phyloP scores from a whole-genome alignment of 2,888 invertebrate genomes.

The Drosophila tanythrix region DNA sequence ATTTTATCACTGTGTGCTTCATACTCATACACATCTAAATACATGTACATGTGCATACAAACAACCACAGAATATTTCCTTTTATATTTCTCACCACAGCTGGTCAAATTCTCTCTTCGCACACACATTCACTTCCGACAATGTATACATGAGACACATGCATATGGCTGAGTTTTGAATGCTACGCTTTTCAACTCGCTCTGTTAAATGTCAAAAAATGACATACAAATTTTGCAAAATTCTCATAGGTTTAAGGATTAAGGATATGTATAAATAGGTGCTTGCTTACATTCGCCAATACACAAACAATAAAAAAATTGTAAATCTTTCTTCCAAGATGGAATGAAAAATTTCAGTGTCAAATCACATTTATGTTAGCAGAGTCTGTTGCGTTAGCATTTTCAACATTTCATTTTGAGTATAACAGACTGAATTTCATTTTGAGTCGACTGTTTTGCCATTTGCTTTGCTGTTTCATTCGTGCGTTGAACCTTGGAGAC shows the following conservation, averaged over 20 bases:
- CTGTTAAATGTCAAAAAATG: slow-evolving; percentile 8
- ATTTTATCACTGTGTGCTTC: slow-evolving; percentile 38
- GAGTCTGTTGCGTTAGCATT: slow-evolving; percentile 18
- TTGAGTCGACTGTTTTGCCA: slow-evolving; percentile 58
- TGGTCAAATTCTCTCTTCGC: slow-evolving; percentile 45
- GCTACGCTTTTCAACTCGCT: slow-evolving; percentile 18
- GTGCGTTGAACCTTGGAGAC: slow-evolving; percentile 82
- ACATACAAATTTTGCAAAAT: not conserved
- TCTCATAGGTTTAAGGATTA: not conserved
- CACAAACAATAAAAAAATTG: not conserved
- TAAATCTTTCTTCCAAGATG: not conserved
- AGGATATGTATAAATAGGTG: not conserved
- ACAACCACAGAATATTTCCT: slow-evolving; percentile 61
- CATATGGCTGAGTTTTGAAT: slow-evolving; percentile 9
- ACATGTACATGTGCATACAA: not conserved
- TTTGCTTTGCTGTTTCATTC: slow-evolving; percentile 55
- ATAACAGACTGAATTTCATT: slow-evolving; percentile 57
- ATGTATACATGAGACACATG: slow-evolving; percentile 2
- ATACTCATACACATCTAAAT: not conserved
- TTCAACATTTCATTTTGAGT: slow-evolving; percentile 55
- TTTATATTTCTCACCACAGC: slow-evolving; percentile 54
- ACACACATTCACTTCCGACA: slow-evolving; percentile 17
- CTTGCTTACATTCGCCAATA: not conserved
- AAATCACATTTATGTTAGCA: slow-evolving; percentile 33
- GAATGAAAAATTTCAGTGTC: slow-evolving; percentile 10